Evolutionary conservation across 2,797 vertebrate genomes (phyloP).

Genomic region (Pangasius mekongensis): DNA sequence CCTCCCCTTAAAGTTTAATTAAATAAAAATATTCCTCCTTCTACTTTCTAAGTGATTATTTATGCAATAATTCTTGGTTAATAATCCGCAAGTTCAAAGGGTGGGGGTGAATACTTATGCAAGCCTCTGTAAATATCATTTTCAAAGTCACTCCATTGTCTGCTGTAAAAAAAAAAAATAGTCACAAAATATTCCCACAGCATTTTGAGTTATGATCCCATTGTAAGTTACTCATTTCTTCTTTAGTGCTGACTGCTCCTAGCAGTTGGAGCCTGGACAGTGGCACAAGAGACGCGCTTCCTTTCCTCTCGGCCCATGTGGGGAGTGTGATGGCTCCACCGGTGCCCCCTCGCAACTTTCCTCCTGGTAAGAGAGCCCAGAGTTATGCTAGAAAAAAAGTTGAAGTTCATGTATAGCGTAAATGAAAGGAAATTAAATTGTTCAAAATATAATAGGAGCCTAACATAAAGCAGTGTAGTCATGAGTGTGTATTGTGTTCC

Average conservation of each 20-base stretch:
- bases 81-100: neutral
- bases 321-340: conserved; percentile 88
- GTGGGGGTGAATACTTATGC: neutral
- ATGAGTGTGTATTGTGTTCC: neutral
- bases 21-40: neutral
- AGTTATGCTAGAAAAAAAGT: neutral
- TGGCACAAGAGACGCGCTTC: conserved; percentile 81
- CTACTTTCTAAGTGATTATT: neutral
- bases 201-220: neutral
- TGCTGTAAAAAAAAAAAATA: neutral
- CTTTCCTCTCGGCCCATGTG: conserved; percentile 81
- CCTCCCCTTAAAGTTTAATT: neutral
- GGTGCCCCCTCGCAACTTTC: conserved; percentile 85
- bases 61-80: neutral
- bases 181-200: neutral
- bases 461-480: neutral
- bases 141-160: neutral
- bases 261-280: conserved; percentile 98
- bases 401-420: neutral
- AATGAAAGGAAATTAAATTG: neutral
- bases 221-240: neutral
- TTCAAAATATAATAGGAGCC: neutral
- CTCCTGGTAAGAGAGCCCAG: conserved; percentile 65
- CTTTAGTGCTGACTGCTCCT: conserved; percentile 86
- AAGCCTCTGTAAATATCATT: neutral